These are phyloP conservation scores for Porites cylindrica DNA, from an alignment of 92 coral and sea anemone species.

Conservation along the genomic window DNA sequence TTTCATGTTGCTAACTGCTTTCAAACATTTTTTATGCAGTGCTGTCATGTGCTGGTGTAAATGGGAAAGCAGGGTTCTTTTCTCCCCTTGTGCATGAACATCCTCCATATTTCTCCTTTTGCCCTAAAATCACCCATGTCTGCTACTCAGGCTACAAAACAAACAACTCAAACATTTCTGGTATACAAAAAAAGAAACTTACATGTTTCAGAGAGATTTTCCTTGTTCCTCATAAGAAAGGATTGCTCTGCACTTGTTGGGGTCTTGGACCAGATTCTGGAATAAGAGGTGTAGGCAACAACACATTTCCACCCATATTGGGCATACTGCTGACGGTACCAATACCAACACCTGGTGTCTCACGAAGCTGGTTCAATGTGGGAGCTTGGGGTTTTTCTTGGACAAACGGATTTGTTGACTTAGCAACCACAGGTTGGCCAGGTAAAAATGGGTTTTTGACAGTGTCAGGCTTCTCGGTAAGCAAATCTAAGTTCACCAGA, in stretches of 20 bases:
- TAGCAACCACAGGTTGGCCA: conserved; percentile 71
- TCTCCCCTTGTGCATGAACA: too few relatives aligned
- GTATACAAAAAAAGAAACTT: neutral
- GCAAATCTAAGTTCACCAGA: conserved; percentile 88
- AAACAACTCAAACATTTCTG: too few relatives aligned
- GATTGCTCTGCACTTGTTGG: conserved; percentile 75
- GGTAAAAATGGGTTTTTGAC: conserved; percentile 91
- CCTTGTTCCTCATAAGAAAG: conserved; percentile 69
- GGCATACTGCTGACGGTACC: conserved; percentile 31
- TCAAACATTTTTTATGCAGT: too few relatives aligned
- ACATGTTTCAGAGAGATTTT: neutral
- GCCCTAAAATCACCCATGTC: too few relatives aligned
- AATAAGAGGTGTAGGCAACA: conserved; percentile 93
- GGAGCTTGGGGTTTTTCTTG: conserved; percentile 97
- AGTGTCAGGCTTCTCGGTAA: conserved; percentile 75
- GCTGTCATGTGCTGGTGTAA: too few relatives aligned
- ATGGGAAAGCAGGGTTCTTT: too few relatives aligned
- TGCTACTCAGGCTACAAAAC: too few relatives aligned
- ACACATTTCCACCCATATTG: conserved; percentile 69
- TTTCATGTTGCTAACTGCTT: too few relatives aligned
- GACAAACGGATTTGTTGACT: conserved; percentile 91
- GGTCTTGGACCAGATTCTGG: conserved; percentile 77
- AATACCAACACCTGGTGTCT: conserved; percentile 33
- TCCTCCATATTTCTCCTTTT: too few relatives aligned
- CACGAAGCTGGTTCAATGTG: conserved; percentile 94